These are phyloP conservation scores for Thalassophryne amazonica DNA, from an alignment of 2,797 vertebrate genomes.

Conservation along the genomic window DNA sequence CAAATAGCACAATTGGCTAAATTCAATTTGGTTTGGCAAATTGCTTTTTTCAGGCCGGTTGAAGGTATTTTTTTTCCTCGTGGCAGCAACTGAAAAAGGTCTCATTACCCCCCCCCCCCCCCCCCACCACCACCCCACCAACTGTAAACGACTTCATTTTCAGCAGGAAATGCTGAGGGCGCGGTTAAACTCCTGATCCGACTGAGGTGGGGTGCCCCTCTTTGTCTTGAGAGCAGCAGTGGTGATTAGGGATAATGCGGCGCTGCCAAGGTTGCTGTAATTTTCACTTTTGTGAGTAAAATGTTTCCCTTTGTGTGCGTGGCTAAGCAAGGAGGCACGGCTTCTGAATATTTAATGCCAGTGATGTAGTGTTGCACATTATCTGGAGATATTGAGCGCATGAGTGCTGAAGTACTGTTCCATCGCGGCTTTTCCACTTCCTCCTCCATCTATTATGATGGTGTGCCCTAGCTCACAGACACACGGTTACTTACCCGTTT, in stretches of 20 bases:
- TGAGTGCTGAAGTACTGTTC: constrained; percentile 56
- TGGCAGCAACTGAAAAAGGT: constrained; percentile 22
- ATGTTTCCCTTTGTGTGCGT: background rate
- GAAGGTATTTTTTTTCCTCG: constrained; percentile 13
- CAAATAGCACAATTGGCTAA: constrained; percentile 13
- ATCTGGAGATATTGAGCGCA: constrained; percentile 61
- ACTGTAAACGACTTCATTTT: constrained; percentile 22
- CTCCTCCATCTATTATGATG: constrained; percentile 39
- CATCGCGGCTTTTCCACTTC: constrained; percentile 50
- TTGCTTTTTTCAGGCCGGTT: constrained; percentile 23
- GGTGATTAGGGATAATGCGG: background rate
- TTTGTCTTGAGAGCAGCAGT: background rate
- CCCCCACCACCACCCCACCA: no score
- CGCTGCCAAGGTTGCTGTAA: background rate
- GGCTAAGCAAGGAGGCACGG: constrained; percentile 34
- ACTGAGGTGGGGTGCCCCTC: background rate
- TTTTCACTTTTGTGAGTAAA: background rate
- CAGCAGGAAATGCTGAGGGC: background rate
- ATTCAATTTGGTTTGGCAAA: constrained; percentile 28
- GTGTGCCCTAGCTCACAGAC: background rate
- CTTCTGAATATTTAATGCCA: constrained; percentile 71
- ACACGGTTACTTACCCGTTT: no score
- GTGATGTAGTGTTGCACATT: constrained; percentile 71
- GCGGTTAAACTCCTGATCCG: background rate
- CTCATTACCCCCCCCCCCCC: constrained; percentile 13